A percentile compares a stretch with the other conserved stretches of the same genome.
These are phyloP conservation scores for Discoglossus pictus DNA, from an alignment of 2,797 vertebrate genomes.

Conservation along the genomic window DNA sequence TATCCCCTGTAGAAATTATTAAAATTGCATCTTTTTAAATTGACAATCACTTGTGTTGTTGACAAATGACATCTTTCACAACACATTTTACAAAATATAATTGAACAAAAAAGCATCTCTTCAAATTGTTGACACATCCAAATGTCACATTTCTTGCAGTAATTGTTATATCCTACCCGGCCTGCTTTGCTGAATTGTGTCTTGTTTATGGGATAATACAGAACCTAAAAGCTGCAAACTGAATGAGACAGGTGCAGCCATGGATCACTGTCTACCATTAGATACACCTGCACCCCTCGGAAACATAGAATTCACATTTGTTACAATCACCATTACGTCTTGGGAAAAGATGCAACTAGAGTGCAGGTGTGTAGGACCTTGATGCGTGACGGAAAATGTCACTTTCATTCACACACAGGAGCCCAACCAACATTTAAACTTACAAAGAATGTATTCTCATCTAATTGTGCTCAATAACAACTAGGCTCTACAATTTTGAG, in stretches of 20 bases:
- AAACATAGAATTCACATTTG: not conserved
- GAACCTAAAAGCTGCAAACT: not conserved
- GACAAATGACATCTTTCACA: no score
- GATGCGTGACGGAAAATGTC: not conserved
- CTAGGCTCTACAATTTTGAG: no score
- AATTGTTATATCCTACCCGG: not conserved
- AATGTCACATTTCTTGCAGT: constrained; percentile 3
- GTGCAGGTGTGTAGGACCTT: constrained; percentile 3
- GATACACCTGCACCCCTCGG: constrained; percentile 14
- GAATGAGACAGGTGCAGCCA: constrained; percentile 20
- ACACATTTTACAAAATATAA: no score
- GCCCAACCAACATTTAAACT: not conserved
- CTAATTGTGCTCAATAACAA: not conserved
- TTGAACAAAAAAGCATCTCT: no score
- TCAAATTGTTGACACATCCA: no score
- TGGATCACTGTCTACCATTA: constrained; percentile 16
- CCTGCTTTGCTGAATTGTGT: constrained; percentile 5
- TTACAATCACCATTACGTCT: not conserved
- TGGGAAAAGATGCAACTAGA: not conserved
- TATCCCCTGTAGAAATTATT: no score
- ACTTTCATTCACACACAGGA: not conserved
- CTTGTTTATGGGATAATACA: constrained; percentile 7
- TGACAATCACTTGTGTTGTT: no score
- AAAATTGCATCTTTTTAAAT: no score
- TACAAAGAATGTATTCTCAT: not conserved